These are phyloP conservation scores for Vulpes vulpes DNA, from an alignment of 2,113 vertebrate genomes.

Conservation along the genomic window DNA sequence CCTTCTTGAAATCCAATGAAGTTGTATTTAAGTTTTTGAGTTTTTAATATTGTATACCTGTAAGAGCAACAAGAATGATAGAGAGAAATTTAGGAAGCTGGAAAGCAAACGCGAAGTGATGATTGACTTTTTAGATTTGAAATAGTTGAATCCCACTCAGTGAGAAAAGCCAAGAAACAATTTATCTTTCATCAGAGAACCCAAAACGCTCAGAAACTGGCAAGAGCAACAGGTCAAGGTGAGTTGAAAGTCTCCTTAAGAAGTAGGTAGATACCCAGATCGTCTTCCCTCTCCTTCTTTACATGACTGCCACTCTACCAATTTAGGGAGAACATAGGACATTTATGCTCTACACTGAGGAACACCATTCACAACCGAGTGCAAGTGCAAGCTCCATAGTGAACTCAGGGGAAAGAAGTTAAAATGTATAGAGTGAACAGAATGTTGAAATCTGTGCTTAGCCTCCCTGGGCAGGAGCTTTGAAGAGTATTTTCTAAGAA, in stretches of 20 bases:
- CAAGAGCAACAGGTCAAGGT: not conserved
- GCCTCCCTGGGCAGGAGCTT: not conserved
- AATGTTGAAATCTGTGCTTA: not conserved
- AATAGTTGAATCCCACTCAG: not conserved
- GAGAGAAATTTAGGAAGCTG: not conserved
- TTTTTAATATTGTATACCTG: not conserved
- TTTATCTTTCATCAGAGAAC: not conserved
- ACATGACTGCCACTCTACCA: not conserved
- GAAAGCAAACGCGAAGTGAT: not conserved
- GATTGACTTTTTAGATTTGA: not conserved
- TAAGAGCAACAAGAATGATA: not conserved
- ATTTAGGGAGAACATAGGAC: not conserved
- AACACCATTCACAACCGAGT: not conserved
- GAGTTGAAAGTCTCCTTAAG: not conserved
- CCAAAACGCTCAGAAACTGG: not conserved
- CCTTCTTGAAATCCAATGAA: slow-evolving; percentile 28
- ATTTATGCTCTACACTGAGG: not conserved
- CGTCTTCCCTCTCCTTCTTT: not conserved
- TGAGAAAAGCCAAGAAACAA: not conserved
- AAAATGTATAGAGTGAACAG: not conserved
- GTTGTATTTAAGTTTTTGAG: not conserved
- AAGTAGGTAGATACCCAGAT: not conserved
- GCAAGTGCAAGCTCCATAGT: not conserved
- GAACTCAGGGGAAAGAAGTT: not conserved
- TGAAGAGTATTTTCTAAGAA: not conserved